Conservation (phyloP, 2,797 vertebrate genomes). For the Fringilla coelebs region DNA sequence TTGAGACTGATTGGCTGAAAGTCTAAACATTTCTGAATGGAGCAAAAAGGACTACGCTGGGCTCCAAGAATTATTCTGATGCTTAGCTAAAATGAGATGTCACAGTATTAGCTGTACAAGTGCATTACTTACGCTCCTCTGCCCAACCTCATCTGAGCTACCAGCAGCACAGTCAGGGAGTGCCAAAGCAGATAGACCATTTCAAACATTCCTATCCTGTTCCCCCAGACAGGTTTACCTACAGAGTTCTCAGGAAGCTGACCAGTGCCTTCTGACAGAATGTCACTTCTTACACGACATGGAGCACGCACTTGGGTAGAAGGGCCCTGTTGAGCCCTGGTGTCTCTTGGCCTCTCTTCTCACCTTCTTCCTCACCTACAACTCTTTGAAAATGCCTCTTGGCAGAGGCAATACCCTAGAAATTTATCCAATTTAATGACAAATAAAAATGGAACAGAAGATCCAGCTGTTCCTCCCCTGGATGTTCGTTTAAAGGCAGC, state of each 20-base stretch:
- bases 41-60: slow-evolving; percentile 53
- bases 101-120: slow-evolving; percentile 73
- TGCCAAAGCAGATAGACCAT: slow-evolving; percentile 6
- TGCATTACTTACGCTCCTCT: slow-evolving; percentile 40
- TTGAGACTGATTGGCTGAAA: slow-evolving; percentile 68
- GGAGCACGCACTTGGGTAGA: slow-evolving; percentile 51
- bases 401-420: slow-evolving; percentile 53
- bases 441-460: slow-evolving; percentile 60
- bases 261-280: slow-evolving; percentile 31
- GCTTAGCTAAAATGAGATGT: slow-evolving; percentile 71
- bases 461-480: slow-evolving; percentile 61
- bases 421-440: slow-evolving; percentile 56
- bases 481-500: slow-evolving; percentile 56
- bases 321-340: slow-evolving; percentile 39
- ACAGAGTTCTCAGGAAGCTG: slow-evolving; percentile 13
- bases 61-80: slow-evolving; percentile 50
- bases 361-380: slow-evolving; percentile 27
- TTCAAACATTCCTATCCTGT: slow-evolving; percentile 40
- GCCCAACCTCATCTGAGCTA: slow-evolving; percentile 49
- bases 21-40: slow-evolving; percentile 59
- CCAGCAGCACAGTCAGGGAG: slow-evolving; percentile 41
- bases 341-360: slow-evolving; percentile 37
- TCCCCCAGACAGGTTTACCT: slow-evolving; percentile 37
- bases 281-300: slow-evolving; percentile 20
- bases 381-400: slow-evolving; percentile 4